Evolutionary conservation across 2,797 vertebrate species (phyloP).

Genomic region (Lateolabrax maculatus): DNA sequence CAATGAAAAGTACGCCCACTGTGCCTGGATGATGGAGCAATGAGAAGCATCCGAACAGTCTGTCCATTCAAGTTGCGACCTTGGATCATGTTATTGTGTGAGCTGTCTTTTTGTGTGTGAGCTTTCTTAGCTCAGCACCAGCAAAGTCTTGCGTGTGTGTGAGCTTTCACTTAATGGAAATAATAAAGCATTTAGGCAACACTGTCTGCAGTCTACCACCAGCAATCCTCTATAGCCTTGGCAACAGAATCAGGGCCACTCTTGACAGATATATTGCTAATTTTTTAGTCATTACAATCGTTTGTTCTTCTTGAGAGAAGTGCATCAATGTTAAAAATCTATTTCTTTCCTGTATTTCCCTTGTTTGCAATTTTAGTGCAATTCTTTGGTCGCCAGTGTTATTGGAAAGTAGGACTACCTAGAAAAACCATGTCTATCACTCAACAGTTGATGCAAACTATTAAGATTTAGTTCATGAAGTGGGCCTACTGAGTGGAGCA

Average conservation of each 20-base stretch:
- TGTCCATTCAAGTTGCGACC: constrained; percentile 8
- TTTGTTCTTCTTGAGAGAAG: background rate
- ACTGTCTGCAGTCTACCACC: constrained; percentile 3
- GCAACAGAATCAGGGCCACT: background rate
- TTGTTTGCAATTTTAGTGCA: constrained; percentile 12
- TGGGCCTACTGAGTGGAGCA: background rate
- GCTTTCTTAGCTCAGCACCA: background rate
- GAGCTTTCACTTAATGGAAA: background rate
- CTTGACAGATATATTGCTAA: constrained; percentile 1
- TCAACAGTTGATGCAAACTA: background rate
- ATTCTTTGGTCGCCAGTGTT: background rate
- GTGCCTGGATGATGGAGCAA: constrained; percentile 9
- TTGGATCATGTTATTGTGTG: background rate
- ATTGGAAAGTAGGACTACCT: constrained; percentile 6
- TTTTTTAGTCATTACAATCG: constrained; percentile 25
- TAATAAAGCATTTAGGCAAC: background rate
- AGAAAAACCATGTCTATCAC: background rate
- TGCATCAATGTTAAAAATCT: background rate
- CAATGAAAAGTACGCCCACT: constrained; percentile 12
- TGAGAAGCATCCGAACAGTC: constrained; percentile 1
- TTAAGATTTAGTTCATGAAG: background rate
- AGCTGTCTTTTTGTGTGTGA: background rate
- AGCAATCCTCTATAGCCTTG: background rate
- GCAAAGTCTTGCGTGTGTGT: background rate
- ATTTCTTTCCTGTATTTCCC: background rate